These are phyloP conservation scores for Argyrosomus japonicus DNA, from an alignment of 2,113 vertebrate species.

Conservation along the genomic window DNA sequence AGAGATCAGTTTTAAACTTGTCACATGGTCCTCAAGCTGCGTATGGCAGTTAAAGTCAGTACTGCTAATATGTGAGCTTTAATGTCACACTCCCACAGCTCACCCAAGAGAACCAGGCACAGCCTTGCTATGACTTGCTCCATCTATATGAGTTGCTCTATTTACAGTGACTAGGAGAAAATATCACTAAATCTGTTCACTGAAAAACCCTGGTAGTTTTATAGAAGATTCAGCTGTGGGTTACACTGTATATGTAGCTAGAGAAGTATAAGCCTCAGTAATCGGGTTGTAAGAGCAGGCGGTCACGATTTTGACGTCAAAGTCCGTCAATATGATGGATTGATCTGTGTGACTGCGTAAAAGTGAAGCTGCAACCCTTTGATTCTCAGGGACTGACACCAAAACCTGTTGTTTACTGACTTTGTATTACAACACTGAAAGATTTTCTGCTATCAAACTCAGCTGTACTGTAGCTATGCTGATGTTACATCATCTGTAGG, in stretches of 20 bases:
- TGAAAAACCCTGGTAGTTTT: conserved; percentile 42
- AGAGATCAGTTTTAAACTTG: conserved; percentile 12
- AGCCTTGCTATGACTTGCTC: neutral
- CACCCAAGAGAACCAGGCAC: conserved; percentile 38
- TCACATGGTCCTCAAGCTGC: neutral
- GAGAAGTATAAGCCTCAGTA: neutral
- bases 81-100: conserved; percentile 37
- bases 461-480: conserved; percentile 12
- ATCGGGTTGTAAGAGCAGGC: neutral
- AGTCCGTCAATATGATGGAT: conserved; percentile 24
- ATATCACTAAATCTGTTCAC: conserved; percentile 37
- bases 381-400: conserved; percentile 22
- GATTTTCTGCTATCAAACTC: conserved; percentile 35
- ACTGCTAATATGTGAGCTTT: conserved; percentile 21
- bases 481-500: conserved; percentile 37
- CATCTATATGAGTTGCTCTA: conserved; percentile 35
- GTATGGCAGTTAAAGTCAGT: neutral
- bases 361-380: conserved; percentile 36
- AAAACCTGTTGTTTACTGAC: conserved; percentile 46
- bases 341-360: conserved; percentile 3
- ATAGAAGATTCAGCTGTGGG: conserved; percentile 1
- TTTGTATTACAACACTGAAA: conserved; percentile 26
- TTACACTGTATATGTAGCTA: neutral
- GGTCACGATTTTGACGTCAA: neutral
- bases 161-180: conserved; percentile 57